Evolutionary conservation across 2,888 invertebrate genomes (phyloP).

Genomic region (Cheiracanthium punctorium): DNA sequence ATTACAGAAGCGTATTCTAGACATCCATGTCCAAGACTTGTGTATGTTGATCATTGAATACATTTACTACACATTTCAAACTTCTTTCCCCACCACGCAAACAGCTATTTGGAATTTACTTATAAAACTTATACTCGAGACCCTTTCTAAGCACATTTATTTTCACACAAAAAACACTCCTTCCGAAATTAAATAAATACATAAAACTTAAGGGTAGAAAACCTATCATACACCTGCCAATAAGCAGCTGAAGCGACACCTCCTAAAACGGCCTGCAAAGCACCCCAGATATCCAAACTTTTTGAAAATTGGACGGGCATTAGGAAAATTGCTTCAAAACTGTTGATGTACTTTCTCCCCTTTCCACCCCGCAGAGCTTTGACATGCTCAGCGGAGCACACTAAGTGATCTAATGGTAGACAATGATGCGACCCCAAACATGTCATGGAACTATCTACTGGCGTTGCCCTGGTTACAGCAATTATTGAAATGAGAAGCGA

Average conservation of each 20-base stretch:
- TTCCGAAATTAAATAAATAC: too few species aligned
- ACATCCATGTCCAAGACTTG: too few species aligned
- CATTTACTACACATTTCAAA: too few species aligned
- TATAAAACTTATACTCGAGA: too few species aligned
- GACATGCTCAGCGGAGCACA: slow-evolving; percentile 56
- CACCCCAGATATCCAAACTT: neutral
- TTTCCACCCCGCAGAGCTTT: slow-evolving; percentile 13
- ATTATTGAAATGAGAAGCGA: slow-evolving; percentile 59
- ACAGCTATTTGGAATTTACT: too few species aligned
- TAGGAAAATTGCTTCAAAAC: slow-evolving; percentile 59
- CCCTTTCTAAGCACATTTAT: too few species aligned
- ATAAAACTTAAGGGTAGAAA: too few species aligned
- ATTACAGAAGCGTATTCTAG: too few species aligned
- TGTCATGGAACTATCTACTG: slow-evolving; percentile 49
- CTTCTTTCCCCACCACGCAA: too few species aligned
- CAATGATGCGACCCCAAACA: slow-evolving; percentile 66
- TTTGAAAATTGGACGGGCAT: slow-evolving; percentile 49
- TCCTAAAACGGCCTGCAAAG: slow-evolving; percentile 11
- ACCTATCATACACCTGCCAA: neutral
- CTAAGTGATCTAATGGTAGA: slow-evolving; percentile 62
- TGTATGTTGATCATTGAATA: too few species aligned
- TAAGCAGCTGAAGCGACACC: slow-evolving; percentile 18
- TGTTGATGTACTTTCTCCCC: slow-evolving; percentile 36
- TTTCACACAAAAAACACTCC: too few species aligned
- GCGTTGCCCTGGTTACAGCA: slow-evolving; percentile 34